Conservation (phyloP, 1,140 invertebrate genomes). For the Zaprionus tsacasi region DNA sequence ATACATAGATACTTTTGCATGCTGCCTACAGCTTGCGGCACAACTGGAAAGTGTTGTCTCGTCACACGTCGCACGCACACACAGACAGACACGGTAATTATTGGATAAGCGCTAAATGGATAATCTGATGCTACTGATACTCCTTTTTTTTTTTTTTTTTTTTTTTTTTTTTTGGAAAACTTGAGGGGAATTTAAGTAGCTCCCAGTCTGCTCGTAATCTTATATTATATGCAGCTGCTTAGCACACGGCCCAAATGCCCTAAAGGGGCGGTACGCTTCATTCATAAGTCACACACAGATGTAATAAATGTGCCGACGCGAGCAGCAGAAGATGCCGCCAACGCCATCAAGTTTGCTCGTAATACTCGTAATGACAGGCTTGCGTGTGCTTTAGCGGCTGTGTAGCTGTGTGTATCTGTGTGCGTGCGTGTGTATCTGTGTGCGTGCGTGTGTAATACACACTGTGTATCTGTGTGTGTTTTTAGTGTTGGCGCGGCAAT, state of each 20-base stretch:
- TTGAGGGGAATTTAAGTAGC: not conserved
- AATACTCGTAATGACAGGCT: constrained; percentile 74
- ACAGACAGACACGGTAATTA: not conserved
- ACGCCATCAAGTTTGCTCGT: constrained; percentile 46
- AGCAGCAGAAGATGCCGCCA: constrained; percentile 35
- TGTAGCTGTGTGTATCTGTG: not conserved
- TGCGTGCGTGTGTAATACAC: too few species aligned
- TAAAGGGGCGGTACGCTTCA: not conserved
- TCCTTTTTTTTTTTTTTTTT: too few species aligned
- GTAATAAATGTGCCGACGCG: not conserved
- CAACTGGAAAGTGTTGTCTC: constrained; percentile 74
- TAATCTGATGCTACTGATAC: constrained; percentile 2
- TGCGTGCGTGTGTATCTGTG: not conserved
- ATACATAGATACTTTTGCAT: constrained; percentile 35
- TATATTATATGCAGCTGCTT: constrained; percentile 4
- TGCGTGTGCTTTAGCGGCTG: constrained; percentile 47
- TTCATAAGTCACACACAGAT: constrained; percentile 2
- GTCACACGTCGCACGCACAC: constrained; percentile 7
- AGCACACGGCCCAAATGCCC: not conserved
- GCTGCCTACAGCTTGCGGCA: constrained; percentile 38
- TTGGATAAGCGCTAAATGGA: constrained; percentile 7
- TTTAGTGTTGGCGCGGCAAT: constrained; percentile 12
- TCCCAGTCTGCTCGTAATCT: not conserved
- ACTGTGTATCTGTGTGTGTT: constrained; percentile 6
- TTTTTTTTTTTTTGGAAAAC: not conserved